These are phyloP conservation scores for Enteromius afrohamiltoni DNA, from an alignment of 2,797 vertebrate genomes.

Conservation along the genomic window DNA sequence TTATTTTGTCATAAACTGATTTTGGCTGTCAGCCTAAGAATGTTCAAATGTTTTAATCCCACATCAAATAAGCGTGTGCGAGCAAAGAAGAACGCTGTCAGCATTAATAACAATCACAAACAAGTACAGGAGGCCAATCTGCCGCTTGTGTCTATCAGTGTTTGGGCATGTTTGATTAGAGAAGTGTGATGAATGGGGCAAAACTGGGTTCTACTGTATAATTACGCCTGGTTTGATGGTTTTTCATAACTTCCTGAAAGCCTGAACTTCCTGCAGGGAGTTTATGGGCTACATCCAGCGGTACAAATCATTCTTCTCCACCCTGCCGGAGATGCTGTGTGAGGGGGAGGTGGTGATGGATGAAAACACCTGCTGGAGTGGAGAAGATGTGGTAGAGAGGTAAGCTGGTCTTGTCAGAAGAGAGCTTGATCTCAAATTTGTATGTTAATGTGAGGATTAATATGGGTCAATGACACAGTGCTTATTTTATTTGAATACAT, in stretches of 20 bases:
- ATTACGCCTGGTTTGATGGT: conserved; percentile 27
- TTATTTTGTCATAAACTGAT: conserved; percentile 18
- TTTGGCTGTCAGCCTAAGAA: conserved; percentile 1
- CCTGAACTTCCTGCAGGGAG: conserved; percentile 75
- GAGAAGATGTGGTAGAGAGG: conserved; percentile 89
- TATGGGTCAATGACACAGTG: neutral
- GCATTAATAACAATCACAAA: conserved; percentile 19
- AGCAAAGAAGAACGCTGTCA: neutral
- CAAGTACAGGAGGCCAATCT: neutral
- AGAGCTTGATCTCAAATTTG: neutral
- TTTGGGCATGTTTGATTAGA: conserved; percentile 36
- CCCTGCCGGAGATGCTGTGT: conserved; percentile 85
- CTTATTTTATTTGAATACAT: neutral
- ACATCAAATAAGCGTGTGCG: conserved; percentile 8
- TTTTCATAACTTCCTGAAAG: conserved; percentile 39
- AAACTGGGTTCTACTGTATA: conserved; percentile 30
- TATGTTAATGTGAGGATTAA: neutral
- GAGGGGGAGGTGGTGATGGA: conserved; percentile 86
- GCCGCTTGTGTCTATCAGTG: conserved; percentile 16
- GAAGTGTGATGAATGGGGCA: neutral
- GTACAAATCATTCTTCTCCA: conserved; percentile 84
- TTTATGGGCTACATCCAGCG: conserved; percentile 86
- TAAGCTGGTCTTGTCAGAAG: conserved; percentile 60
- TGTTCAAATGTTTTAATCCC: conserved; percentile 12
- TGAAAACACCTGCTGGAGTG: conserved; percentile 89